Percentiles rank a stretch among this genome's conserved stretches.
These are phyloP conservation scores for Cheilosia vulpina DNA, from an alignment of 2,888 invertebrate genomes.

Conservation along the genomic window DNA sequence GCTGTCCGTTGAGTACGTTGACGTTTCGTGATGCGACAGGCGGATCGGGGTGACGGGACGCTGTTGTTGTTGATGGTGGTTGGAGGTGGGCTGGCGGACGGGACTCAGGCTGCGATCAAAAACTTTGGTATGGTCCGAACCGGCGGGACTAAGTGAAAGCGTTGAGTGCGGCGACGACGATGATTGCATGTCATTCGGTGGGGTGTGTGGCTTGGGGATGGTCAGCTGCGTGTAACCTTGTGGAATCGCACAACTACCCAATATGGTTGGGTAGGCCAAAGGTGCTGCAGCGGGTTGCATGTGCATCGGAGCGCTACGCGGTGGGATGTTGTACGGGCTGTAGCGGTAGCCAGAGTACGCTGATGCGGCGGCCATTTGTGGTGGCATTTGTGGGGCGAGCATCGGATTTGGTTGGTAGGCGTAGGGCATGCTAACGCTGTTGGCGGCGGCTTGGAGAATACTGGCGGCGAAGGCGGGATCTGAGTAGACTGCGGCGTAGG, in stretches of 20 bases:
- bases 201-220: slow-evolving; percentile 82
- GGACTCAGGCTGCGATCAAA: slow-evolving; percentile 82
- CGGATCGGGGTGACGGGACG: slow-evolving; percentile 78
- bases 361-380: slow-evolving; percentile 83
- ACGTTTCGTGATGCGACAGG: slow-evolving; percentile 61
- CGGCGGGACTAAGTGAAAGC: slow-evolving; percentile 82
- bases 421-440: slow-evolving; percentile 87
- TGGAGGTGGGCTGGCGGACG: slow-evolving; percentile 73
- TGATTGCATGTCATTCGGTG: slow-evolving; percentile 83
- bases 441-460: slow-evolving; percentile 94
- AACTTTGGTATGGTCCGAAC: slow-evolving; percentile 83
- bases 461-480: slow-evolving; percentile 97
- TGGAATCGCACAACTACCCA: slow-evolving; percentile 79
- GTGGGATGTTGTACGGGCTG: slow-evolving; percentile 85
- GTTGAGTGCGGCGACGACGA: slow-evolving; percentile 83
- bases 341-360: slow-evolving; percentile 83
- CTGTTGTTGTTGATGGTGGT: slow-evolving; percentile 72
- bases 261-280: slow-evolving; percentile 77
- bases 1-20: slow-evolving; percentile 57
- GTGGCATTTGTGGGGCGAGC: slow-evolving; percentile 84
- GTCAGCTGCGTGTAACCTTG: slow-evolving; percentile 77
- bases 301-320: slow-evolving; percentile 82
- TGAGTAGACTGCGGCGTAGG: slow-evolving; percentile 96
- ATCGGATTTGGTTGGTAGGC: slow-evolving; percentile 86
- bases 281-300: slow-evolving; percentile 78